Base-by-base conservation (phyloP, 2,888 invertebrate genomes). In the Teleogryllus oceanicus region DNA sequence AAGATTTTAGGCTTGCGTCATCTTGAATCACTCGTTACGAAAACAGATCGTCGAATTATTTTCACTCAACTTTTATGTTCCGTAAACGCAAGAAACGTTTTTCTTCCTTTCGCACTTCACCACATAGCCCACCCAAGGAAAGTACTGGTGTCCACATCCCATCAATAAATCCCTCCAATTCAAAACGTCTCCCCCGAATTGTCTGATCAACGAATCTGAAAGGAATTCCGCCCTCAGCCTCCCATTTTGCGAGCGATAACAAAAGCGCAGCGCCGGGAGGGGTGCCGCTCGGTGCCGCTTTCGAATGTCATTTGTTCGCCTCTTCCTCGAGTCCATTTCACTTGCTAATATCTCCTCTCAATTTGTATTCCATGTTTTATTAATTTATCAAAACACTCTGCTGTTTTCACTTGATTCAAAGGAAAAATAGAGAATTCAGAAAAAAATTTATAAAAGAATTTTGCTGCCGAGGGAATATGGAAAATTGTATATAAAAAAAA, bases 351-450 rank as follows among this genome's bases (percentile, higher is more conserved):
- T 79, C 50, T 77, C 49, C 21, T 49, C 74, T 74, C 50, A 79
- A 75, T 81, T 79, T 76, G 75, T 49, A 51, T 80, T 76, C 80
- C 81, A 81, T 81, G 81, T 81, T 81, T 81, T 81, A 80, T 80
- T 81, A 81, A 81, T 81, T 81, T 78, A 74, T 81, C 76, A 81
- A 81, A 81, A 81, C 81, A 81, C 51, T 78, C 78, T 78, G 50
- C 76, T 81, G 81, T 79, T 81, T 81, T 78, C 80, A 80, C 78
- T 62, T 62, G 13, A 62, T 62, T 62, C 62, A 62, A 62, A 62
- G 62, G 62, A 62, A 62, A 62, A 62, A 62, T 62, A 62, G 62
- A 62, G 62, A 18, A 18, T 62, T 62, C 62, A 62, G 62, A 62
- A n/a, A n/a, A 62, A 62, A 62, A 62, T 62, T 8, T 62, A 62